These are phyloP conservation scores for Heteromormyrus szaboi DNA, from an alignment of 2,797 vertebrate species.

Conservation along the genomic window DNA sequence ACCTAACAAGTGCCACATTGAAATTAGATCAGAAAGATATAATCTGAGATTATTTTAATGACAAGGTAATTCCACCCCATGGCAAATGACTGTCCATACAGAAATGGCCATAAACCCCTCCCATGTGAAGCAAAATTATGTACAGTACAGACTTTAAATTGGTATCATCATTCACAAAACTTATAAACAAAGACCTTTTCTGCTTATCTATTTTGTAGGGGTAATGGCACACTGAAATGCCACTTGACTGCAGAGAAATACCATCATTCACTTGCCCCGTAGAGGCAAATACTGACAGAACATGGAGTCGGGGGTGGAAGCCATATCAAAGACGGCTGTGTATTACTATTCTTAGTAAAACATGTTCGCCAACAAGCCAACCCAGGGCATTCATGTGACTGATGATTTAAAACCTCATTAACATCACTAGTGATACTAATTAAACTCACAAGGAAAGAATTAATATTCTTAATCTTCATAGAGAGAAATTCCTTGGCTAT, in stretches of 20 bases:
- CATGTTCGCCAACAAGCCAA: not conserved
- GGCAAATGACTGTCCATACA: constrained; percentile 35
- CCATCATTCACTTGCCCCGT: not conserved
- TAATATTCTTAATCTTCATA: not conserved
- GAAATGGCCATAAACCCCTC: constrained; percentile 23
- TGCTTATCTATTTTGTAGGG: constrained; percentile 16
- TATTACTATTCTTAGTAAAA: not conserved
- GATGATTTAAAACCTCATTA: not conserved
- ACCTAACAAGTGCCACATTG: not conserved
- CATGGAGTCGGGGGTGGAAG: not conserved
- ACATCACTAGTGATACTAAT: not conserved
- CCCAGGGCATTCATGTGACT: not conserved
- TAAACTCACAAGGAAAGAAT: not conserved
- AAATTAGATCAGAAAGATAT: not conserved
- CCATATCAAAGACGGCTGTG: not conserved
- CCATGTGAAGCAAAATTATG: constrained; percentile 40
- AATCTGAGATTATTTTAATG: constrained; percentile 27
- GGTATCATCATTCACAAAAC: constrained; percentile 51
- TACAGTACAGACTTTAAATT: constrained; percentile 48
- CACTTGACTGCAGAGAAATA: not conserved
- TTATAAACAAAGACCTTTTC: constrained; percentile 52
- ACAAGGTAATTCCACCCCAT: constrained; percentile 20
- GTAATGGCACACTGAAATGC: constrained; percentile 18
- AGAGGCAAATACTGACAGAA: not conserved
- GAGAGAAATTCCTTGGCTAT: not conserved